Base-by-base conservation (phyloP, 1,140 invertebrate species). In the Cydia fagiglandana region DNA sequence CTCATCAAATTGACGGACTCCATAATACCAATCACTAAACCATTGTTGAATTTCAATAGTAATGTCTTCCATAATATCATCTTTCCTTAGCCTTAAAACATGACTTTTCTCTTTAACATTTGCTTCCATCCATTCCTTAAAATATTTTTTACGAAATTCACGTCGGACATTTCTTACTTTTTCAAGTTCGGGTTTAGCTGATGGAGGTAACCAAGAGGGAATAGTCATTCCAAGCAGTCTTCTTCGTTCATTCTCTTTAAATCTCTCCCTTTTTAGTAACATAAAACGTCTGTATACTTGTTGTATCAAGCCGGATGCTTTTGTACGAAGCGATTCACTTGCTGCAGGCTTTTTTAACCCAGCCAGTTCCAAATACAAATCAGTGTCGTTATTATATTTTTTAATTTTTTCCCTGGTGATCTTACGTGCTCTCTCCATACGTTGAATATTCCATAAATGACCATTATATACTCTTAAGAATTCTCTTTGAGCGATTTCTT, bases 1-100 rank as follows among this genome's bases (percentile, higher is more conserved):
- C 81, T 93, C 91, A 78, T 93, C 91, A 82, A 92, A 93, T 12
- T 84, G 41, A 28, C 83, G 79, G 30, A 89, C 82, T 73, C 80
- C 73, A 56, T 83, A 82, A 79, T 91, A 94, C 94, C 95, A 96
- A 75, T 94, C 82, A 9, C 86, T 77, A 79, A 96, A 95, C 96
- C 96, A 96, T 70, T 94, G 93, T 73, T 95, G 94, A 77, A 96
- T 95, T 87, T 96, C 95, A 74, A 94, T 94, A 2, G 94, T 94
- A 77, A 96, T 96, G 81, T 96, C 95, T 81, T 96, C 95, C 90
- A 95, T 94, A 56, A 96, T 87, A 75, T 94, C 93, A 1, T 94
- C 94, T 73, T 93, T 93, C 73, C 93, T 89, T 2, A 94, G 85
- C 85, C 93, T 91, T 61, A 95, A 79, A 12, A 96, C 93, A 75